Base-by-base conservation (phyloP, 2,888 invertebrate genomes). In the Trissoscelio sp. region DNA sequence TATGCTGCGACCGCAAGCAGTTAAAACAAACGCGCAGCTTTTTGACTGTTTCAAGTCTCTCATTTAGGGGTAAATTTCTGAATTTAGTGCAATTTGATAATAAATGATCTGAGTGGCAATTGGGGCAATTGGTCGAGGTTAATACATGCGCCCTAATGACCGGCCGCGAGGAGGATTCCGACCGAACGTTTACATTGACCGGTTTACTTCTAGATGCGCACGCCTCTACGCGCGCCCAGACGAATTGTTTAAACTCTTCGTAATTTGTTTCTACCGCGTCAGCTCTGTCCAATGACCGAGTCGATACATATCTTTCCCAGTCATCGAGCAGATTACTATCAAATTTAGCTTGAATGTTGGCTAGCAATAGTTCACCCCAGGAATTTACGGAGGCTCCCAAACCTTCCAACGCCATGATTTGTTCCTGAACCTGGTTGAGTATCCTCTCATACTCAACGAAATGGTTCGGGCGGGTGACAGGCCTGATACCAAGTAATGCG, bases 381-480 rank as follows among this genome's bases (percentile, higher is more conserved):
- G 18, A 9, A 0, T 34, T 28, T 0, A 66, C 48, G 3, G 28
- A 9, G 7, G 20, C 9, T 16, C 57, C 57, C 28, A 75, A 28
- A 12, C 48, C 75, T 14, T 66, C 39, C 1, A 75, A 18, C 1
- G 53, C 55, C 55, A 74, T 64, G 1, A 73, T 9, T 4, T 73
- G 34, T 53, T 73, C 62, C 24, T 74, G 74, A 28, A 57, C 46
- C 44, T 46, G 24, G 18, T 75, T 66, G 57, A 75, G 62, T 44
- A 75, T 37, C 9, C 75, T 42, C 9, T 75, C 75, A 24, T 75
- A 75, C 62, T 75, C 66, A 20, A 9, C 18, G 9, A 16, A 0
- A 16, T 57, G 3, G 37, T 67, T 67, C 12, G 62, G 31, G 9
- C 48, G 55, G 1, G 46, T 57, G 57, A 39, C 75, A 14, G 55